Conservation (phyloP, 2,797 vertebrate species). For the Danio albolineatus region DNA sequence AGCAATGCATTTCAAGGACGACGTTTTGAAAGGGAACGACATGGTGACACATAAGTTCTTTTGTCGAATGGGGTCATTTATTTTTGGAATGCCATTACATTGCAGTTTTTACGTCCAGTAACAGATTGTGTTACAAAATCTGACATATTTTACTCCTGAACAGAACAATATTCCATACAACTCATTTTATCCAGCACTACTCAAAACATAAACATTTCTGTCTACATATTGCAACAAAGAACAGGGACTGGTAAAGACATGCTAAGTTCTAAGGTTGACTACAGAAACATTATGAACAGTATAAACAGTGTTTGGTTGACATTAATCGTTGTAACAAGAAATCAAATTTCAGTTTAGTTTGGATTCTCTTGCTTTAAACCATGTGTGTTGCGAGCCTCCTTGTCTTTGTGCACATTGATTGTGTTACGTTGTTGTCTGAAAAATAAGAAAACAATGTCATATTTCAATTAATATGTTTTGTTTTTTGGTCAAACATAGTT, state of each 20-base stretch:
- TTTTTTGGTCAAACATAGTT: neutral
- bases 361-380: conserved; percentile 8
- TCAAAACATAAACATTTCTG: conserved; percentile 23
- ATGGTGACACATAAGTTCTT: conserved; percentile 13
- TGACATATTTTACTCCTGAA: conserved; percentile 8
- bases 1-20: conserved; percentile 22
- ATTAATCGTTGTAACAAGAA: neutral
- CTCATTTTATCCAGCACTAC: conserved; percentile 9
- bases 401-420: conserved; percentile 25
- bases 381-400: conserved; percentile 6
- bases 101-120: conserved; percentile 31
- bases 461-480: neutral
- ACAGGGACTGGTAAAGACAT: neutral
- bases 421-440: conserved; percentile 10
- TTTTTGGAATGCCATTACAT: conserved; percentile 60
- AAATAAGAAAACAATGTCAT: conserved; percentile 11
- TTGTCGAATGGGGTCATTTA: conserved; percentile 44
- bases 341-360: conserved; percentile 27
- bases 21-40: neutral
- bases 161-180: conserved; percentile 9
- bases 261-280: neutral
- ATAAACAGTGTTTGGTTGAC: conserved; percentile 9
- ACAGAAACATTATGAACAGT: neutral
- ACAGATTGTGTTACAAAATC: conserved; percentile 6
- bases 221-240: conserved; percentile 8